A percentile compares a stretch with the other conserved stretches of the same genome.
phyloP scores from a whole-genome alignment of 2,888 invertebrate species.

The Euplexia lucipara region DNA sequence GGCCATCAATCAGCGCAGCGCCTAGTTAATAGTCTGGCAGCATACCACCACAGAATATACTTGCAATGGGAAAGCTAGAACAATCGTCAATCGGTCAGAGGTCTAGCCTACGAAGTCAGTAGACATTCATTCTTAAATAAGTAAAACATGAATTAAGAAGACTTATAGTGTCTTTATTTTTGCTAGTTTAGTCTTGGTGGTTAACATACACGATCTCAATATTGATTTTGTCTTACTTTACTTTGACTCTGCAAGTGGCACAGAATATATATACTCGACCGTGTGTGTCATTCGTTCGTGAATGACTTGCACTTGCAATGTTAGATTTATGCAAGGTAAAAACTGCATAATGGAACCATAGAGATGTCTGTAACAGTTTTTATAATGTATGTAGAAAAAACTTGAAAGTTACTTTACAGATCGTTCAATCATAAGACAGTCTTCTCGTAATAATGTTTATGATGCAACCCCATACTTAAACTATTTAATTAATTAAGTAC shows the following conservation, averaged over 20 bases:
- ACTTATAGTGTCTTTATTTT: neutral
- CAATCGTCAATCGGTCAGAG: constrained; percentile 10
- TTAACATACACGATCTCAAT: too few relatives aligned
- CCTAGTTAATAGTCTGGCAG: constrained; percentile 19
- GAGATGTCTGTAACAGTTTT: constrained; percentile 17
- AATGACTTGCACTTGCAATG: neutral
- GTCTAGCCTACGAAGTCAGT: constrained; percentile 15
- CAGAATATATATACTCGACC: too few relatives aligned
- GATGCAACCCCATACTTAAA: neutral
- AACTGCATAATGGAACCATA: constrained; percentile 2
- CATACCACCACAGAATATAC: constrained; percentile 16
- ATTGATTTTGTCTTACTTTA: too few relatives aligned
- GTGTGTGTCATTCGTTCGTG: too few relatives aligned
- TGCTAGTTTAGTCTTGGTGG: neutral
- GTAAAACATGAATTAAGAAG: neutral
- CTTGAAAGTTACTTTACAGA: neutral
- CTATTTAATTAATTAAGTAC: neutral
- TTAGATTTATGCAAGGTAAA: neutral
- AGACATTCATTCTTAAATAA: constrained; percentile 6
- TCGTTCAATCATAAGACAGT: neutral
- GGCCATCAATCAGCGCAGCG: neutral
- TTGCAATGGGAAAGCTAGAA: constrained; percentile 23
- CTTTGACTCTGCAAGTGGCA: too few relatives aligned
- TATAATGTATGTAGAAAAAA: constrained; percentile 13
- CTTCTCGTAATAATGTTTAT: neutral